Percentiles rank a stretch among this genome's conserved stretches.
Conservation (phyloP, 2,797 vertebrate species). For the Masticophis lateralis region DNA sequence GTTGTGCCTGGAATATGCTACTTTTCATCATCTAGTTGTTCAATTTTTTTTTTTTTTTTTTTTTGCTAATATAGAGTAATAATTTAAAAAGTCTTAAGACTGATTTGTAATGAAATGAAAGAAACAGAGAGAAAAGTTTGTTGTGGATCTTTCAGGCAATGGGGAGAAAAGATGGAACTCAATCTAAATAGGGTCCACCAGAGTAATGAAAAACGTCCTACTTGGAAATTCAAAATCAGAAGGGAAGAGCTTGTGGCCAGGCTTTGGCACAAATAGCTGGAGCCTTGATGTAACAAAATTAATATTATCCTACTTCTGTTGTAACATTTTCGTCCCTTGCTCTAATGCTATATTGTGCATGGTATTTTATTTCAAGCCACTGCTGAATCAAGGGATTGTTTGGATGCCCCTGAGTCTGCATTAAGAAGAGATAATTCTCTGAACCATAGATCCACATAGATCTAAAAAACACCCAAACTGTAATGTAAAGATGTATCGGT, state of each 20-base stretch:
- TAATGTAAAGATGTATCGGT: neutral
- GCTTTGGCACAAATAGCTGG: neutral
- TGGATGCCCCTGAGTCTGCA: neutral
- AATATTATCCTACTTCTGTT: neutral
- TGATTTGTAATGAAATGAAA: conserved; percentile 60
- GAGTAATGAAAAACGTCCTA: neutral
- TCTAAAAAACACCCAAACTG: neutral
- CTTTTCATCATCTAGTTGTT: conserved; percentile 6
- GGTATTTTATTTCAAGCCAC: neutral
- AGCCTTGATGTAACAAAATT: neutral
- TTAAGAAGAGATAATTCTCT: neutral
- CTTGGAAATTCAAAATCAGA: neutral
- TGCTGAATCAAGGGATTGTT: neutral
- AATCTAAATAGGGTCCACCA: conserved; percentile 1
- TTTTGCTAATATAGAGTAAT: neutral
- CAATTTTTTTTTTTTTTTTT: neutral
- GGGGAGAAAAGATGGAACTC: conserved; percentile 60
- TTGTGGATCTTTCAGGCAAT: conserved; percentile 58
- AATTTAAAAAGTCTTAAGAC: conserved; percentile 30
- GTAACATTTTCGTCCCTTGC: neutral
- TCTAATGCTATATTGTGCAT: neutral
- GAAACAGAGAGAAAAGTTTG: conserved; percentile 53
- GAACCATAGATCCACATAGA: neutral
- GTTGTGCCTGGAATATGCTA: neutral
- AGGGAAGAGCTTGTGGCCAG: too few relatives aligned